These are phyloP conservation scores for Anguilla marmorata DNA, from an alignment of 2,797 vertebrate species.

Conservation along the genomic window DNA sequence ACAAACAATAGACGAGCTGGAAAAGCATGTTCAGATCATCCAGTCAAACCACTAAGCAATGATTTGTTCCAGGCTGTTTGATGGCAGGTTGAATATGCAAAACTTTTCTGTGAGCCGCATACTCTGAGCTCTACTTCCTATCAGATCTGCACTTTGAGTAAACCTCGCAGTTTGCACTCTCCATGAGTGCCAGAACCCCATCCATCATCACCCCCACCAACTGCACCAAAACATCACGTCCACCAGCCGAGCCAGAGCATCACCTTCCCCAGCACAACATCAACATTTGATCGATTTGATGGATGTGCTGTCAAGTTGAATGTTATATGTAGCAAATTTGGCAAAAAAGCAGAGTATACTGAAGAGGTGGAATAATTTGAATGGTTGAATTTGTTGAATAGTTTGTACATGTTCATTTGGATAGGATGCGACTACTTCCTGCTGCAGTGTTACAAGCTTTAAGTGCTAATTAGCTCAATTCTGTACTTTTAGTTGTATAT, in stretches of 20 bases:
- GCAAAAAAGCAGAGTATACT: neutral
- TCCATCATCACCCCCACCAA: neutral
- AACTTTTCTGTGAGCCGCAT: too few relatives aligned
- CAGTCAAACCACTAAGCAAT: neutral
- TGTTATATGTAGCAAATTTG: neutral
- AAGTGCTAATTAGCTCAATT: too few relatives aligned
- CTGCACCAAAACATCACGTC: neutral
- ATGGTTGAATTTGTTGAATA: neutral
- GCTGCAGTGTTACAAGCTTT: too few relatives aligned
- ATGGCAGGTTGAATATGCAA: neutral
- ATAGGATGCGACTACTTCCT: too few relatives aligned
- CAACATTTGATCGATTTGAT: neutral
- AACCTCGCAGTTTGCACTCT: neutral
- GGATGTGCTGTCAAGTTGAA: neutral
- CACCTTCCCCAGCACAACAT: neutral
- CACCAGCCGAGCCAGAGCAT: neutral
- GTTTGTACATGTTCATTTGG: neutral
- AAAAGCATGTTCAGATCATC: neutral
- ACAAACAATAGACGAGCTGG: too few relatives aligned
- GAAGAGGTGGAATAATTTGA: neutral
- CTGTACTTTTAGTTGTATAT: neutral
- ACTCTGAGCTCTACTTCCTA: neutral
- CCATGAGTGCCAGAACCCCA: neutral
- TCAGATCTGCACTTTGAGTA: neutral
- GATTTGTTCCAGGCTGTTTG: neutral